These are phyloP conservation scores for Hepsetus odoe DNA, from an alignment of 2,113 vertebrate genomes.

Conservation along the genomic window DNA sequence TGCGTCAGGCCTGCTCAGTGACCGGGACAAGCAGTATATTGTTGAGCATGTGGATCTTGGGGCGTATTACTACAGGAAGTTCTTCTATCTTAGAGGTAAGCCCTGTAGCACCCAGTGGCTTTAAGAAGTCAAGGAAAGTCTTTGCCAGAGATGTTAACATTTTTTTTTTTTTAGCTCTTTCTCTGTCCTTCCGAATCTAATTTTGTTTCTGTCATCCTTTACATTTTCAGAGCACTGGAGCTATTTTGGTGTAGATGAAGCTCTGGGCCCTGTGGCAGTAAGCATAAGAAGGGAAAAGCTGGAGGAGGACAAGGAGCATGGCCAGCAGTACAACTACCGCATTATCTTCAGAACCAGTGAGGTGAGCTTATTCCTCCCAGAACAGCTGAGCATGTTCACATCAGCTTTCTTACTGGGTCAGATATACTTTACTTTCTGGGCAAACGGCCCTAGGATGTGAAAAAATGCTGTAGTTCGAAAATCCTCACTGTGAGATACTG, in stretches of 20 bases:
- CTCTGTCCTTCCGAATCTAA: neutral
- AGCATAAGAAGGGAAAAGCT: slow-evolving; percentile 95
- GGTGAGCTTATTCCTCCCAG: slow-evolving; percentile 72
- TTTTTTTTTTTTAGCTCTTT: neutral
- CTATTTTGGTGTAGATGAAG: slow-evolving; percentile 97
- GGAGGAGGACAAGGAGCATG: slow-evolving; percentile 95
- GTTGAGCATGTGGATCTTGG: slow-evolving; percentile 96
- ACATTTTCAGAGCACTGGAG: slow-evolving; percentile 90
- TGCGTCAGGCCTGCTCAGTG: slow-evolving; percentile 84
- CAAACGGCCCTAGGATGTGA: too few species aligned
- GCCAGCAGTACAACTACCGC: slow-evolving; percentile 93
- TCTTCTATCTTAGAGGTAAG: slow-evolving; percentile 97
- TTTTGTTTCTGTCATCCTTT: neutral
- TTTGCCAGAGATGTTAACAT: neutral
- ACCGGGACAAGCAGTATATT: slow-evolving; percentile 90
- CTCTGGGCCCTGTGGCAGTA: slow-evolving; percentile 93
- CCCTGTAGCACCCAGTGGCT: neutral
- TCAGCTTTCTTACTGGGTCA: too few species aligned
- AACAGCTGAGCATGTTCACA: too few species aligned
- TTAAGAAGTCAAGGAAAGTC: neutral
- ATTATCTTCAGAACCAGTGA: slow-evolving; percentile 97
- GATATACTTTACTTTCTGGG: too few species aligned
- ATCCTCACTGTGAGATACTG: slow-evolving; percentile 4
- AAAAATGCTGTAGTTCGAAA: too few species aligned
- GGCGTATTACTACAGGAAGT: slow-evolving; percentile 94